These are phyloP conservation scores for Zootermopsis nevadensis DNA, from an alignment of 2,888 invertebrate species.

Conservation along the genomic window DNA sequence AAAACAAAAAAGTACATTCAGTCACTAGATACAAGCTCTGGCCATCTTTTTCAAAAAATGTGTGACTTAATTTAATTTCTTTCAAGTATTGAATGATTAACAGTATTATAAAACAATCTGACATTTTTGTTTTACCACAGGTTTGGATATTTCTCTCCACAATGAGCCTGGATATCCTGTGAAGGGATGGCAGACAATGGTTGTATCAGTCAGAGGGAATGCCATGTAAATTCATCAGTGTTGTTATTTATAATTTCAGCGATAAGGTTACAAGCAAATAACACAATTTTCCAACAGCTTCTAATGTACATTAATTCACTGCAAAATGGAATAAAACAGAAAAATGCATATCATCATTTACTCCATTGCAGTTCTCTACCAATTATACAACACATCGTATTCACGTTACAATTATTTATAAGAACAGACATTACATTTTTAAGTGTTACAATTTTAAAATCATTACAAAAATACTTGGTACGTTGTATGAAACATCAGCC, in stretches of 20 bases:
- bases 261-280: no score
- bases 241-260: no score
- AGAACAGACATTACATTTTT: neutral
- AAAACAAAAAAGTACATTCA: no score
- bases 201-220: neutral
- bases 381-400: neutral
- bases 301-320: no score
- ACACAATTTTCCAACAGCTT: no score
- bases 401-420: neutral
- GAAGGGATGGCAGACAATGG: slow-evolving; percentile 57
- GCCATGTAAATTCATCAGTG: neutral
- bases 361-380: neutral
- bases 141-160: slow-evolving; percentile 64
- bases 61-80: no score
- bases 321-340: no score
- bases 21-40: no score
- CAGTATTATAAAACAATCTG: no score
- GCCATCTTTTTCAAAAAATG: no score
- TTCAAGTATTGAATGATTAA: no score
- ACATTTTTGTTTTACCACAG: slow-evolving; percentile 55
- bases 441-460: slow-evolving; percentile 21
- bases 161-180: slow-evolving; percentile 64
- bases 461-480: slow-evolving; percentile 25
- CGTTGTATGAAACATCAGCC: slow-evolving; percentile 1
- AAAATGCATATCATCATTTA: no score